Percentiles rank a stretch among this genome's conserved stretches.
Evolutionary conservation across 2,888 invertebrate species (phyloP).

Genomic region (Archips crataeganus): DNA sequence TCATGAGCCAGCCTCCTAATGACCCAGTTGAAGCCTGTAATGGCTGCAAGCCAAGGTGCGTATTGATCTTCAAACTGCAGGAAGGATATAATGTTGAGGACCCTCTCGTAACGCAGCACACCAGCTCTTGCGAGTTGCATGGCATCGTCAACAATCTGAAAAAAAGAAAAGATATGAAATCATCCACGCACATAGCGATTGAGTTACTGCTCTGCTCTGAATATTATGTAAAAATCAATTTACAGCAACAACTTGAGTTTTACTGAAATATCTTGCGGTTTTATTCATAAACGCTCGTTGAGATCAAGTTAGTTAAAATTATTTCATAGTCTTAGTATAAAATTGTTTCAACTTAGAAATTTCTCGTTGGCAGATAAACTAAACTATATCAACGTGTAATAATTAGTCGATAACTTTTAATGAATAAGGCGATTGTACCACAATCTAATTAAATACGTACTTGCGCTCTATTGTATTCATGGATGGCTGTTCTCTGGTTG

Average conservation of each 20-base stretch:
- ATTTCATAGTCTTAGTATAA: too few relatives aligned
- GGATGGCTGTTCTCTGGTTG: conserved; percentile 76
- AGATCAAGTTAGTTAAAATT: too few relatives aligned
- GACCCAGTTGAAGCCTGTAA: conserved; percentile 62
- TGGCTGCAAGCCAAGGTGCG: conserved; percentile 86
- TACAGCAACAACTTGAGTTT: too few relatives aligned
- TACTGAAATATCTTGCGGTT: too few relatives aligned
- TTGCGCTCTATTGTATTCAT: conserved; percentile 88
- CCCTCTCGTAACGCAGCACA: conserved; percentile 67
- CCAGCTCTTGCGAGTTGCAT: conserved; percentile 77
- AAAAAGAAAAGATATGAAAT: background rate
- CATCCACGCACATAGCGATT: background rate
- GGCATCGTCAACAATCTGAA: conserved; percentile 82
- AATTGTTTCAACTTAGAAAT: too few relatives aligned
- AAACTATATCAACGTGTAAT: too few relatives aligned
- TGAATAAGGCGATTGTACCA: too few relatives aligned
- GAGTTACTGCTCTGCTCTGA: too few relatives aligned
- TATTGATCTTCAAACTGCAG: conserved; percentile 84
- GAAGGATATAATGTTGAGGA: conserved; percentile 75
- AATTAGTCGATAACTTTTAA: too few relatives aligned
- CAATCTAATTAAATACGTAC: conserved; percentile 59
- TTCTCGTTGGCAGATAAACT: too few relatives aligned
- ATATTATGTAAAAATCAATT: too few relatives aligned
- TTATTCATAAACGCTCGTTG: too few relatives aligned
- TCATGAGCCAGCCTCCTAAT: conserved; percentile 56